Conservation (phyloP, 2,797 vertebrate genomes). For the Acomys russatus region DNA sequence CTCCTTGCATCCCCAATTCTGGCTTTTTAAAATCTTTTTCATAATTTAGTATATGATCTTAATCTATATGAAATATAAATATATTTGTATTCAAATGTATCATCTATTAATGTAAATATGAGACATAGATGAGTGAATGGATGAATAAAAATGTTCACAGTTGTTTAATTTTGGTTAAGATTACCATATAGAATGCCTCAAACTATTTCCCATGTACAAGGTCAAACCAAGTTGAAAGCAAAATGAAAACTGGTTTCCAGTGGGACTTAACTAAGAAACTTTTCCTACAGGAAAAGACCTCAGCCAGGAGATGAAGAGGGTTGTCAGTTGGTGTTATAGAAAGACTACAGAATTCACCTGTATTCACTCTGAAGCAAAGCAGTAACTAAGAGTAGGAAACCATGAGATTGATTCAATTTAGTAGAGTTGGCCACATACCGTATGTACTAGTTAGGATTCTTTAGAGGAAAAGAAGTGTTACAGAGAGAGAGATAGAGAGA, state of each 20-base stretch:
- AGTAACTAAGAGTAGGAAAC: neutral
- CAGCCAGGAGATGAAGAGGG: neutral
- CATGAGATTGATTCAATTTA: neutral
- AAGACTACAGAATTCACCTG: neutral
- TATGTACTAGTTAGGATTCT: neutral
- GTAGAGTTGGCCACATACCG: neutral
- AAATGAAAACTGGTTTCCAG: neutral
- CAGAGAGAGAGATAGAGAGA: too few species aligned
- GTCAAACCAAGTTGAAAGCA: conserved; percentile 60
- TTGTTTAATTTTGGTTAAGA: neutral
- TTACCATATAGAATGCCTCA: neutral
- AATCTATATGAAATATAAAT: neutral
- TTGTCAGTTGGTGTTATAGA: neutral
- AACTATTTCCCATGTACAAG: conserved; percentile 8
- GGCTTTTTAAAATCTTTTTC: neutral
- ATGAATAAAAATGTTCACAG: neutral
- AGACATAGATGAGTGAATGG: neutral
- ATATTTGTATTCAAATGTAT: neutral
- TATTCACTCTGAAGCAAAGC: conserved; percentile 20
- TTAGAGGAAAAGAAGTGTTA: neutral
- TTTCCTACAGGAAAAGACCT: neutral
- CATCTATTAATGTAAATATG: neutral
- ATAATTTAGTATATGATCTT: neutral
- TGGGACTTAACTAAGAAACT: neutral
- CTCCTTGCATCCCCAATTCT: neutral